Conservation (phyloP, 2,797 vertebrate genomes). For the Setipinna tenuifilis region DNA sequence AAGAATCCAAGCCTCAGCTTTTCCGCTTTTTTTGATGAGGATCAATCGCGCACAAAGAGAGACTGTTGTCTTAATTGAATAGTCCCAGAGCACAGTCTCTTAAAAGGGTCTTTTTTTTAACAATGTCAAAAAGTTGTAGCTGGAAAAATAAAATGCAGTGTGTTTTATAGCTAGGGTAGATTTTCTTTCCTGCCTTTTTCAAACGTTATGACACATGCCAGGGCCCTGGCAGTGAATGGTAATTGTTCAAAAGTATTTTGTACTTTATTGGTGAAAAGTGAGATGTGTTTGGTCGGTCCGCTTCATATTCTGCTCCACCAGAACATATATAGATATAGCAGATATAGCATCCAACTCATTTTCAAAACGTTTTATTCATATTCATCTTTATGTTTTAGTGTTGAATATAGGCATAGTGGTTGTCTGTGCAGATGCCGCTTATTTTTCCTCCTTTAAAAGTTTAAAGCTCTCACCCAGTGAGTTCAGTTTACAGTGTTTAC, state of each 20-base stretch:
- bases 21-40: background rate
- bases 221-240: background rate
- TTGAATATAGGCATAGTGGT: background rate
- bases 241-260: slow-evolving; percentile 17
- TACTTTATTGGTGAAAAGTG: background rate
- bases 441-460: background rate
- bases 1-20: background rate
- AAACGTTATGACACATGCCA: slow-evolving; percentile 18
- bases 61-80: background rate
- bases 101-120: background rate
- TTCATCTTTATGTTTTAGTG: background rate
- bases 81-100: background rate
- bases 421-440: background rate
- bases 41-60: background rate
- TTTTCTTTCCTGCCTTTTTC: background rate
- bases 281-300: background rate
- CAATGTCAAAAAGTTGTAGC: background rate
- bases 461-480: background rate
- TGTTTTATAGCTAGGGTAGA: background rate
- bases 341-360: background rate
- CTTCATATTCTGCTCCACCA: background rate
- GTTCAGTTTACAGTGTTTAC: background rate
- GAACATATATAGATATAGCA: background rate
- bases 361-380: background rate
- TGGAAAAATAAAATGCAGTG: slow-evolving; percentile 19